Base-by-base conservation (phyloP, 2,888 invertebrate species). In the Eupithecia inturbata region DNA sequence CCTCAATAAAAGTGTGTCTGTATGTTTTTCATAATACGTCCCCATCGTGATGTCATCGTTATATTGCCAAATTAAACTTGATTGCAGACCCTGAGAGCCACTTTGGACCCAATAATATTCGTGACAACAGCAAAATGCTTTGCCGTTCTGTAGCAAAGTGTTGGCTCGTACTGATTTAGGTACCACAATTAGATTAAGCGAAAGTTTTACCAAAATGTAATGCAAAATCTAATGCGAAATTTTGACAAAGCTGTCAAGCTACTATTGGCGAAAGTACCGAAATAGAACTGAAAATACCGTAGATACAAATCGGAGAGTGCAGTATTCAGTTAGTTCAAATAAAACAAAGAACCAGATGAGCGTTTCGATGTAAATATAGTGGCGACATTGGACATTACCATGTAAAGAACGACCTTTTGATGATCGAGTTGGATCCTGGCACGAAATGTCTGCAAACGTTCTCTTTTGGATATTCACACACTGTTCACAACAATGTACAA, bases 371-470 rank as follows among this genome's bases (percentile, higher is more conserved):
- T 84, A 85, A 88, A 90, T 88, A 78, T 82, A 83, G 66, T 66
- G 80, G 82, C 81, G 84, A 84, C 86, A 87, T 90, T 89, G 89
- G 90, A 84, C 86, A 87, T 90, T 89, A 89, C 91, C 90, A 89
- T 89, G 87, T 89, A 88, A 80, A 85, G 89, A 87, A 84, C 91
- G 91, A 93, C 93, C 92, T 94, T 91, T 90, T 82, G 82, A 83
- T 88, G 89, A 86, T 88, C 85, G 86, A 86, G 89, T 87, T 91
- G 66, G 31, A 39, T 90, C 87, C 86, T 88, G 83, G 83, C 86
- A 83, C 82, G 82, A 84, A 79, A 74, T 75, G 77, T 72, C 73
- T 72, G 70, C 76, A 72, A 67, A 75, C 72, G 72, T 73, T 75
- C 81, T 82, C 81, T 79, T 81, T 81, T 83, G 74, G 79, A 80